Conservation (phyloP, 2,888 invertebrate genomes). For the Oscheius sp. region DNA sequence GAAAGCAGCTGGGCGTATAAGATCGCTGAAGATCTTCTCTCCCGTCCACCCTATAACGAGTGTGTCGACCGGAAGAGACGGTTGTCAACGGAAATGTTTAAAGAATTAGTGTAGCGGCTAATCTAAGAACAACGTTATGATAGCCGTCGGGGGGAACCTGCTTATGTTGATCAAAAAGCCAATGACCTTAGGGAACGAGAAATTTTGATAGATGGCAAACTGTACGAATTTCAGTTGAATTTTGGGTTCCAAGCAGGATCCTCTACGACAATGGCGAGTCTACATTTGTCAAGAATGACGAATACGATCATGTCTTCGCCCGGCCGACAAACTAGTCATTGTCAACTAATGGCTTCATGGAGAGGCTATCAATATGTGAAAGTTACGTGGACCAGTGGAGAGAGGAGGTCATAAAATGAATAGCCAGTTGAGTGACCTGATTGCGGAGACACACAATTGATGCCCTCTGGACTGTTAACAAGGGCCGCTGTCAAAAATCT, state of each 20-base stretch:
- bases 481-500: background rate
- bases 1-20: background rate
- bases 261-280: background rate
- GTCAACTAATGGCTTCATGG: too few species aligned
- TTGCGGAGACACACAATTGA: background rate
- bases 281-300: background rate
- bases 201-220: background rate
- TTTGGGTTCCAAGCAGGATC: too few species aligned
- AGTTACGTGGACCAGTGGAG: too few species aligned
- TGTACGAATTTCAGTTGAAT: background rate
- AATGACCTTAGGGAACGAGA: constrained; percentile 18
- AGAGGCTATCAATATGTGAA: too few species aligned
- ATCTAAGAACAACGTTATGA: constrained; percentile 28
- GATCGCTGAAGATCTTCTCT: background rate
- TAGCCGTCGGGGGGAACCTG: constrained; percentile 24
- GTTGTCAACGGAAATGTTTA: background rate
- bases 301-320: background rate
- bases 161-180: background rate
- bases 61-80: background rate
- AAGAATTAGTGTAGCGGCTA: background rate
- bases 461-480: background rate
- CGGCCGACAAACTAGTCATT: background rate
- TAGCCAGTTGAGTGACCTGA: constrained; percentile 21
- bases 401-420: background rate
- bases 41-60: background rate